A percentile compares a stretch with the other conserved stretches of the same genome.
These are phyloP conservation scores for Elephantulus edwardii DNA, from an alignment of 2,113 vertebrate genomes.

Conservation along the genomic window DNA sequence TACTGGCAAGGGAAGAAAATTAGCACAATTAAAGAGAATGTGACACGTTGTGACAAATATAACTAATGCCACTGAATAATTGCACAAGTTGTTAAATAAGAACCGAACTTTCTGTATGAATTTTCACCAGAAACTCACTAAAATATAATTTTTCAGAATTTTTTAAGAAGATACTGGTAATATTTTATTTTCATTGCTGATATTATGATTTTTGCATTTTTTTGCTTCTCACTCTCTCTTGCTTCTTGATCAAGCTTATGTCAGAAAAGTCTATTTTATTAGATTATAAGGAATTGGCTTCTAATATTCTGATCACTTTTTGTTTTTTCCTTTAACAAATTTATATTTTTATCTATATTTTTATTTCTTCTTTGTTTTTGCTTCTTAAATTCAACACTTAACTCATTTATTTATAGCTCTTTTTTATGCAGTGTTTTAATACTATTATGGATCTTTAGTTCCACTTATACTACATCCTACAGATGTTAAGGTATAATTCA, in stretches of 20 bases:
- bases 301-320: neutral
- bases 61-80: neutral
- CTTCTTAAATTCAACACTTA: slow-evolving; percentile 46
- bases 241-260: neutral
- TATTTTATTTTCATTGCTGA: neutral
- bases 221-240: neutral
- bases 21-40: neutral
- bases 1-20: neutral
- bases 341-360: neutral
- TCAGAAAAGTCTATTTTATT: neutral
- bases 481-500: slow-evolving; percentile 4
- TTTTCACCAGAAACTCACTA: too few relatives aligned
- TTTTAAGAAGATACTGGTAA: neutral
- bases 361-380: neutral
- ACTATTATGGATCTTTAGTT: slow-evolving; percentile 20
- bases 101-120: too few relatives aligned
- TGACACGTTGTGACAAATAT: neutral
- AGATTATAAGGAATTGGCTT: neutral
- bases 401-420: slow-evolving; percentile 61
- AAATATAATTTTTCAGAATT: neutral
- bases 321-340: slow-evolving; percentile 1
- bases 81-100: too few relatives aligned
- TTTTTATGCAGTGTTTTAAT: slow-evolving; percentile 31
- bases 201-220: neutral
- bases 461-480: neutral